These are phyloP conservation scores for Genyomyrus donnyi DNA, from an alignment of 2,113 vertebrate genomes.

Conservation along the genomic window DNA sequence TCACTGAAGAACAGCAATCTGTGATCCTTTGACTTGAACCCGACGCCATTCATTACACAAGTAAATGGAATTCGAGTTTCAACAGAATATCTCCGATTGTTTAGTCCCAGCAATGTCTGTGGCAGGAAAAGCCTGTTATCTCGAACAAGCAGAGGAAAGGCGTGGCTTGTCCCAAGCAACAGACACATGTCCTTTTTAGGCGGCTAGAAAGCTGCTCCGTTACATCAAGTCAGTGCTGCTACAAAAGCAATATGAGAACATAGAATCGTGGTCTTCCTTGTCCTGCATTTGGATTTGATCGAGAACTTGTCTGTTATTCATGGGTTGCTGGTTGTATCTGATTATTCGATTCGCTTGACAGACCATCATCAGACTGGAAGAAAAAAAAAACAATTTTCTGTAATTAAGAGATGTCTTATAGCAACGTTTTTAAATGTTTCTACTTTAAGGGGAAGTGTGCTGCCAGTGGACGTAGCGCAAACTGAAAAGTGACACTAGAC, in stretches of 20 bases:
- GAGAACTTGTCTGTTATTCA: neutral
- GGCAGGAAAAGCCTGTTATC: conserved; percentile 2
- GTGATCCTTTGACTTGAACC: neutral
- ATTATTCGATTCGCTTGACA: neutral
- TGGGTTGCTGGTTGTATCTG: neutral
- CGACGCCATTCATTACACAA: neutral
- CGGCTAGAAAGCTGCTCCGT: neutral
- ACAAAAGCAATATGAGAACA: neutral
- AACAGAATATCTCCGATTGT: neutral
- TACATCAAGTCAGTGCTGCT: neutral
- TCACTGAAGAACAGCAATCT: neutral
- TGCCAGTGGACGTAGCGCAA: neutral
- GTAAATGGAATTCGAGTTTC: neutral
- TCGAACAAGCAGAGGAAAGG: neutral
- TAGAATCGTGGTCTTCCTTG: neutral
- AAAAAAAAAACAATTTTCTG: neutral
- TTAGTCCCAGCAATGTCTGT: neutral
- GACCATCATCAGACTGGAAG: neutral
- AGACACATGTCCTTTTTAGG: neutral
- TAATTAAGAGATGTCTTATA: neutral
- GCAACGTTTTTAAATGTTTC: neutral
- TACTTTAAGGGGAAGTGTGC: neutral
- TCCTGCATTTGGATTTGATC: neutral
- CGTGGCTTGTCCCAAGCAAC: neutral
- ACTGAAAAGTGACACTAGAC: neutral